Conservation (phyloP, 2,797 vertebrate species). For the Acanthopagrus latus region DNA sequence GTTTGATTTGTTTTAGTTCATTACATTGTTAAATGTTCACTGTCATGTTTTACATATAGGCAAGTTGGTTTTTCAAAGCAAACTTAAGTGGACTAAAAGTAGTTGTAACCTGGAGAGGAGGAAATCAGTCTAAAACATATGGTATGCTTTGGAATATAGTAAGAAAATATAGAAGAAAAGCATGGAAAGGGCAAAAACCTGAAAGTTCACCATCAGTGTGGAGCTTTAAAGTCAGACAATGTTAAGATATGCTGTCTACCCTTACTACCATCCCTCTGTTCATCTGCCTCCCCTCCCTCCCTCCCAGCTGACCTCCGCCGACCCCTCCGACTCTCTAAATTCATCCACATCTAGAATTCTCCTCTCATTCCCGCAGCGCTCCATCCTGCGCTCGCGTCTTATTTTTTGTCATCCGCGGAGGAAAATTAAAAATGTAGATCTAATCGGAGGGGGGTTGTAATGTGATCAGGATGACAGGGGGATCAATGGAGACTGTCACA, state of each 20-base stretch:
- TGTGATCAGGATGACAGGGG: slow-evolving; percentile 91
- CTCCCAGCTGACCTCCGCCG: slow-evolving; percentile 31
- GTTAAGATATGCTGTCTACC: background rate
- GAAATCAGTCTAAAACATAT: background rate
- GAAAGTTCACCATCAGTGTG: background rate
- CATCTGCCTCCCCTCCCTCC: background rate
- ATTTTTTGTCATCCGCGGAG: slow-evolving; percentile 81
- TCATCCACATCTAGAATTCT: slow-evolving; percentile 66
- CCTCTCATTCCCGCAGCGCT: slow-evolving; percentile 66
- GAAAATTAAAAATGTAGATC: slow-evolving; percentile 99
- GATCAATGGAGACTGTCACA: slow-evolving; percentile 89
- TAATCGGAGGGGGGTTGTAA: slow-evolving; percentile 91
- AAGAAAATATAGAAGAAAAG: background rate
- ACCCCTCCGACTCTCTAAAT: slow-evolving; percentile 30
- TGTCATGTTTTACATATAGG: too few species aligned
- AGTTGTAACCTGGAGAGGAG: too few species aligned
- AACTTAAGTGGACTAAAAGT: background rate
- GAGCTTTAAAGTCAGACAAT: background rate
- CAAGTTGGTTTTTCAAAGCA: too few species aligned
- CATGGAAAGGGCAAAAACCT: too few species aligned
- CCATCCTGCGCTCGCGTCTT: slow-evolving; percentile 64
- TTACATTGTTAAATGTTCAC: too few species aligned
- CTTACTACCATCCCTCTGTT: background rate
- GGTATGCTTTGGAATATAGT: background rate
- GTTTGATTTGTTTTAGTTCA: too few species aligned